Conservation (phyloP, 2,888 invertebrate genomes). For the Falcaria lacertinaria region DNA sequence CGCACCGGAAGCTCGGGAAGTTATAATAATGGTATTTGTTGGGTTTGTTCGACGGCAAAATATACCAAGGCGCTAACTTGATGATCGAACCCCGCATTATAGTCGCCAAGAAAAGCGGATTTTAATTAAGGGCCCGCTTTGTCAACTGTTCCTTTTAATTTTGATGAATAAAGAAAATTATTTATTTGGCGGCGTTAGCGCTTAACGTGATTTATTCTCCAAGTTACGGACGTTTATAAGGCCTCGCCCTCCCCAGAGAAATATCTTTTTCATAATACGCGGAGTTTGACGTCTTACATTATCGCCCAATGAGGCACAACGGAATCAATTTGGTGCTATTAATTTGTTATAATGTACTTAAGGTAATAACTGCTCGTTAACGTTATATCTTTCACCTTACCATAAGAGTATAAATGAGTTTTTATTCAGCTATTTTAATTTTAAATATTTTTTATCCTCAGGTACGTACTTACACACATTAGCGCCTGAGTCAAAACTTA, state of each 20-base stretch:
- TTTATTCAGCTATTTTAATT: background rate
- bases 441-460: background rate
- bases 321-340: slow-evolving; percentile 26
- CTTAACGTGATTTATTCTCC: slow-evolving; percentile 68
- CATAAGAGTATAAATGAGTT: background rate
- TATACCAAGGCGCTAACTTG: slow-evolving; percentile 39
- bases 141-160: slow-evolving; percentile 76
- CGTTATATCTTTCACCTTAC: background rate
- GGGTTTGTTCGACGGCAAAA: slow-evolving; percentile 24
- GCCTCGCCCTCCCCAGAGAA: slow-evolving; percentile 48
- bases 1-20: slow-evolving; percentile 20
- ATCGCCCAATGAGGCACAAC: slow-evolving; percentile 25
- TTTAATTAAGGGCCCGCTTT: slow-evolving; percentile 73
- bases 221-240: slow-evolving; percentile 62
- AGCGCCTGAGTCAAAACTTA: background rate
- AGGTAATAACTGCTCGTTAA: background rate
- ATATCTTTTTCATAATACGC: slow-evolving; percentile 61
- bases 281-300: slow-evolving; percentile 45
- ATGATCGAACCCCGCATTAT: slow-evolving; percentile 49
- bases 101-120: slow-evolving; percentile 54
- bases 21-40: slow-evolving; percentile 41
- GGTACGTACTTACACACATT: background rate
- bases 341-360: slow-evolving; percentile 13
- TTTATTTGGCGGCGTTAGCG: slow-evolving; percentile 71
- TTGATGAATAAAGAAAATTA: slow-evolving; percentile 78